Conservation (phyloP, 2,888 invertebrate species). For the Eulithis testata region DNA sequence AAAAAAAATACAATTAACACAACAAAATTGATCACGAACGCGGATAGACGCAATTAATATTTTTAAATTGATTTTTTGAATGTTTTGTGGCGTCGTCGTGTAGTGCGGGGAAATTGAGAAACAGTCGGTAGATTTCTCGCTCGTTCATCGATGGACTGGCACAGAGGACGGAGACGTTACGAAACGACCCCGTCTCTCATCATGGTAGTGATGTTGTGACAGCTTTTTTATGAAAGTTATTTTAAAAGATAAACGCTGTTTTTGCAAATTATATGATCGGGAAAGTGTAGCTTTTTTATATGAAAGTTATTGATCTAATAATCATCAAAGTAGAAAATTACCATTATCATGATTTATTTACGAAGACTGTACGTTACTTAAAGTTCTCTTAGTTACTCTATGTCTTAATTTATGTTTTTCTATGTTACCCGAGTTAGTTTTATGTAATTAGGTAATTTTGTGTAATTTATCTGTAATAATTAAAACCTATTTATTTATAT, state of each 20-base stretch:
- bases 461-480: too few relatives aligned
- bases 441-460: too few relatives aligned
- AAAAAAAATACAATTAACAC: constrained; percentile 8
- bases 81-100: constrained; percentile 29
- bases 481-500: too few relatives aligned
- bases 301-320: too few relatives aligned
- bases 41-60: constrained; percentile 28
- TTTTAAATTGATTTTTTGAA: constrained; percentile 30
- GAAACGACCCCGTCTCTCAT: constrained; percentile 56
- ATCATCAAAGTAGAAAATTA: too few relatives aligned
- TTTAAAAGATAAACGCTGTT: background rate
- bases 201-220: constrained; percentile 52
- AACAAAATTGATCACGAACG: constrained; percentile 21
- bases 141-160: constrained; percentile 66
- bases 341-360: too few relatives aligned
- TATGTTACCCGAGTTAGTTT: too few relatives aligned
- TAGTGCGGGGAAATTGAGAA: constrained; percentile 72
- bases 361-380: too few relatives aligned
- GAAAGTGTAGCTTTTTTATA: too few relatives aligned
- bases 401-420: too few relatives aligned
- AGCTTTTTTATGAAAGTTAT: constrained; percentile 22
- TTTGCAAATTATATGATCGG: too few relatives aligned
- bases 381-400: too few relatives aligned
- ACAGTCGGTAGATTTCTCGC: constrained; percentile 71
- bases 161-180: constrained; percentile 57